Evolutionary conservation across 2,797 vertebrate species (phyloP), one percentile per base, ranked within the genome.

Genomic region (Hippoglossus hippoglossus): DNA sequence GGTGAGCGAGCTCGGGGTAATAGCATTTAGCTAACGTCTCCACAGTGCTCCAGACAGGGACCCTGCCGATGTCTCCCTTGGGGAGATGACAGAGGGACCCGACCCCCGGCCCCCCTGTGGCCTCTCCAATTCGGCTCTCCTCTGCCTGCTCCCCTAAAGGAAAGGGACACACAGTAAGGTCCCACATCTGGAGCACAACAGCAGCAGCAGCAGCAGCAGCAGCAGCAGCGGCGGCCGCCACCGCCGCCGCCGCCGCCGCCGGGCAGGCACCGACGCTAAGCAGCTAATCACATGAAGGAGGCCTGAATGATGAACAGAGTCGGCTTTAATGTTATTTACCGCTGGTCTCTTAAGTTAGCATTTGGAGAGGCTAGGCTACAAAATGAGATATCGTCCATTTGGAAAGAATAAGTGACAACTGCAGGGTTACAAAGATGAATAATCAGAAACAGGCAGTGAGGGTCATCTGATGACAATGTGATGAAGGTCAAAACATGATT

Each of bases 1-100:
- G 92, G 89, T 93, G 92, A 83, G 94, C 91, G 21, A 94, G 90
- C 83, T 93, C 93, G 10, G 91, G 91, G 86, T 94, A 94, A 93
- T 93, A 94, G 87, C 91, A 93, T 91, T 94, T 94, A 82, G 93
- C 91, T 93, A 93, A 91, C 52, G 92, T 91, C 89, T 94, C 92
- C 93, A 94, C 88, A 46, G 92, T 93, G 89, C 91, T 92, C 92
- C 92, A 93, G 91, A 91, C 86, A 8, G 92, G 91, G 92, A 92
- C 93, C 86, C 92, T 91, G 89, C 89, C 85, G 83, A 93, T 86
- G 91, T 94, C 93, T 85, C 89, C 93, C 87, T 93, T 90, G 73
- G 91, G 90, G 91, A 92, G 89, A 81, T 91, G 89, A 82, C 90
- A 91, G 86, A 91, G 90, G 87, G 90, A 82, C 83, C 82, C 86